phyloP scores from a whole-genome alignment of 2,888 invertebrate species.

The Meiosimyza decipiens region DNA sequence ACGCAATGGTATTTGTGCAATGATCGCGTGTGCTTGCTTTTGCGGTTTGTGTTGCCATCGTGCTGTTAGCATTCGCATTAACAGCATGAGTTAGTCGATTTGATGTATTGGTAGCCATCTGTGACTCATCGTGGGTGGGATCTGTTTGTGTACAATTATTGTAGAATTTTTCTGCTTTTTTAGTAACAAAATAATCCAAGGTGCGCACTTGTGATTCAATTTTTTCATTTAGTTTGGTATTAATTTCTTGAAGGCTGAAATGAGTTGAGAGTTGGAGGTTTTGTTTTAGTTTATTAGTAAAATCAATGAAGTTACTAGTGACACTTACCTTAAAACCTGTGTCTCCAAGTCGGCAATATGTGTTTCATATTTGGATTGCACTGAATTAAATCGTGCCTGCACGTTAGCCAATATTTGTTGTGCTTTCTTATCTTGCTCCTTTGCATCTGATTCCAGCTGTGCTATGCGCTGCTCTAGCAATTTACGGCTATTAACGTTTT shows the following conservation, averaged over 20 bases:
- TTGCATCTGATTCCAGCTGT: conserved; percentile 77
- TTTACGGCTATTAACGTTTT: conserved; percentile 64
- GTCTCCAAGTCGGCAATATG: conserved; percentile 81
- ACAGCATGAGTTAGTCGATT: conserved; percentile 14
- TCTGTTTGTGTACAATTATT: conserved; percentile 66
- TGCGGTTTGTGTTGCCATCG: conserved; percentile 48
- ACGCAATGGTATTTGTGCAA: conserved; percentile 60
- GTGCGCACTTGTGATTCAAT: conserved; percentile 67
- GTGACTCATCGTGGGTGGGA: conserved; percentile 43
- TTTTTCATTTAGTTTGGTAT: conserved; percentile 70
- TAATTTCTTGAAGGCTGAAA: conserved; percentile 66
- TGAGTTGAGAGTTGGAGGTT: background rate
- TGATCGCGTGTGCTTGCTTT: conserved; percentile 51
- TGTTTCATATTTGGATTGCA: conserved; percentile 80
- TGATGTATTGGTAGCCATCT: background rate
- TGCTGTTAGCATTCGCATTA: conserved; percentile 41
- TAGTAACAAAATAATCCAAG: conserved; percentile 60
- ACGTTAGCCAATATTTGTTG: conserved; percentile 78
- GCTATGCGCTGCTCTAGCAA: conserved; percentile 78
- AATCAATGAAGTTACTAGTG: background rate
- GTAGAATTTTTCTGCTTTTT: conserved; percentile 60
- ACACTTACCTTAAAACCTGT: conserved; percentile 69
- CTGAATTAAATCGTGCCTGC: conserved; percentile 80
- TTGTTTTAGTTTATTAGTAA: background rate
- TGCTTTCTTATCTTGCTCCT: conserved; percentile 77